phyloP scores from a whole-genome alignment of 2,113 vertebrate species.

The Porphyrio hochstetteri region DNA sequence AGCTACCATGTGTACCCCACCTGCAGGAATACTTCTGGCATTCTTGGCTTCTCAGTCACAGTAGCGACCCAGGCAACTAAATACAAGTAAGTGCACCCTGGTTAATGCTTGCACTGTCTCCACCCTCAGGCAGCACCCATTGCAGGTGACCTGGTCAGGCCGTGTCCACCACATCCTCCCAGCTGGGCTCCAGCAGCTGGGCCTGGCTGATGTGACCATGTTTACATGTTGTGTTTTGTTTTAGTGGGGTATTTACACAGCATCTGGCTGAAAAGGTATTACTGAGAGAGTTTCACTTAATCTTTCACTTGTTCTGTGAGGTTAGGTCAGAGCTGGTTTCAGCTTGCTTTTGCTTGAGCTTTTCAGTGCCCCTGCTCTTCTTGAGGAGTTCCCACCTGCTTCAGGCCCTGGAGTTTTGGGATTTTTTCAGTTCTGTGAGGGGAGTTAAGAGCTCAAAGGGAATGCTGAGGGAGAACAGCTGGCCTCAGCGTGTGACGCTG shows the following conservation, averaged over 20 bases:
- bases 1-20: conserved; percentile 96
- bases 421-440: background rate
- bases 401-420: background rate
- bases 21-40: conserved; percentile 94
- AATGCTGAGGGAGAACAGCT: background rate
- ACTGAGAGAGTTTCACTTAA: background rate
- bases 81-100: conserved; percentile 81
- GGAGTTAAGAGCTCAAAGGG: background rate
- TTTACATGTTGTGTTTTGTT: background rate
- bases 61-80: conserved; percentile 96
- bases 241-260: background rate
- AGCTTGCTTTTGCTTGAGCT: background rate
- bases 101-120: background rate
- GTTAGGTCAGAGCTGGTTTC: background rate
- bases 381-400: background rate
- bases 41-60: conserved; percentile 94
- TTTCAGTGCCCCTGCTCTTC: background rate
- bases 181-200: too few species aligned
- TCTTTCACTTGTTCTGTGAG: background rate
- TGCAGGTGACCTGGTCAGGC: background rate
- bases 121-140: accelerated
- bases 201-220: background rate
- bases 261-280: background rate
- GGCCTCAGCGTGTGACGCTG: background rate
- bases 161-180: accelerated